Evolutionary conservation across 1,140 invertebrate species (phyloP).

Genomic region (Drosophila repleta): DNA sequence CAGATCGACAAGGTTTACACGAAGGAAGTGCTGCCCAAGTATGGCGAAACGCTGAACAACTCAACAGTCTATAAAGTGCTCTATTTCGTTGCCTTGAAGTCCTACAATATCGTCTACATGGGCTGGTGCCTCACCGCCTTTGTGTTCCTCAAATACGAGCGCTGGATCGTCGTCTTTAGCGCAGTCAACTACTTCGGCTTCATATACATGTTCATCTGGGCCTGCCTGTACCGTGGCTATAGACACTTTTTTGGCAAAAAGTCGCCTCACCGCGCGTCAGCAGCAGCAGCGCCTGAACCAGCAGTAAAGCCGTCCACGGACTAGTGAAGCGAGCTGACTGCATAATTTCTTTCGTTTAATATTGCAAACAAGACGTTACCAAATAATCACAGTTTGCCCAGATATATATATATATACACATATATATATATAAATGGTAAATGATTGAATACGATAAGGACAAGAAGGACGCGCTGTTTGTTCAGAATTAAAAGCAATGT

Average conservation of each 20-base stretch:
- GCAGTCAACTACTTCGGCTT: slow-evolving; percentile 88
- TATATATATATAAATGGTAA: background rate
- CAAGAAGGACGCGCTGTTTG: background rate
- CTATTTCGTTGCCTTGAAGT: slow-evolving; percentile 87
- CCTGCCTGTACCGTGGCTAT: slow-evolving; percentile 46
- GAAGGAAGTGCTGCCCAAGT: slow-evolving; percentile 60
- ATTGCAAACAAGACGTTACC: slow-evolving; percentile 2
- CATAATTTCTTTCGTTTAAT: slow-evolving; percentile 5
- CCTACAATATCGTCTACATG: slow-evolving; percentile 92
- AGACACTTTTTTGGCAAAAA: slow-evolving; percentile 7
- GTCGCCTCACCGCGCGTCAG: background rate
- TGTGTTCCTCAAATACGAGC: slow-evolving; percentile 88
- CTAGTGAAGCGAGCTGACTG: slow-evolving; percentile 11
- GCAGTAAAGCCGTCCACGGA: slow-evolving; percentile 27
- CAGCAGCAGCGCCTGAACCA: background rate
- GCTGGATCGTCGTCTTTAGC: slow-evolving; percentile 87
- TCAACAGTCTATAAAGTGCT: slow-evolving; percentile 84
- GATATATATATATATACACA: background rate
- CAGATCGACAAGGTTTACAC: slow-evolving; percentile 64
- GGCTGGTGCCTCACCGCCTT: slow-evolving; percentile 94
- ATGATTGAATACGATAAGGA: background rate
- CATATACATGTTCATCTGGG: slow-evolving; percentile 87
- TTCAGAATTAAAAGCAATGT: slow-evolving; percentile 18
- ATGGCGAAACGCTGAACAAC: slow-evolving; percentile 53
- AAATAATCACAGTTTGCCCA: slow-evolving; percentile 7